A percentile compares a stretch with the other conserved stretches of the same genome.
Conservation (phyloP, 2,113 vertebrate species). For the Tauraco erythrolophus region DNA sequence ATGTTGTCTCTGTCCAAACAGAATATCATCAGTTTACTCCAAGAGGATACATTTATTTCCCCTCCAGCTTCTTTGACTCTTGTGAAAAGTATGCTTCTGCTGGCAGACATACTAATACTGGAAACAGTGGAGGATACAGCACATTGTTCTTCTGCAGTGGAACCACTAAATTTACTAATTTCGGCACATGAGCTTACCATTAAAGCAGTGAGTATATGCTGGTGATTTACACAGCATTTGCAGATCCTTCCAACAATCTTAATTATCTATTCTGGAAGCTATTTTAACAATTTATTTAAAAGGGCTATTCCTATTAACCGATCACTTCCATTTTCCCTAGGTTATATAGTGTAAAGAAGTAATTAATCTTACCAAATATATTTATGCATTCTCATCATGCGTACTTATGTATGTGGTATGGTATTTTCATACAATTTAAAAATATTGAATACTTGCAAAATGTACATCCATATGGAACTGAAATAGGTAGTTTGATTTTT, state of each 20-base stretch:
- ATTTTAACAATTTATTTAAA: background rate
- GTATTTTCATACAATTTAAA: background rate
- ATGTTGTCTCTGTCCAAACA: conserved; percentile 67
- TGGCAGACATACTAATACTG: conserved; percentile 74
- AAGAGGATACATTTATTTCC: conserved; percentile 72
- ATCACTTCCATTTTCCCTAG: background rate
- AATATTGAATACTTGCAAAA: background rate
- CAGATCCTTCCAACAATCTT: background rate
- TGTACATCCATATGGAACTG: background rate
- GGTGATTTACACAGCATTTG: background rate
- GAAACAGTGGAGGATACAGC: conserved; percentile 42
- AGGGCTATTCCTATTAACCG: background rate
- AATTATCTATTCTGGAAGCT: background rate
- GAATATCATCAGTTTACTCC: conserved; percentile 75
- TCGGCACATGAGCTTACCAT: conserved; percentile 73
- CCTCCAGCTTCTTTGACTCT: conserved; percentile 72
- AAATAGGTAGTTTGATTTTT: background rate
- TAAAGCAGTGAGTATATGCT: conserved; percentile 70
- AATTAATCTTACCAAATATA: background rate
- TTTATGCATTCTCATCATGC: background rate
- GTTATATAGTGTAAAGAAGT: background rate
- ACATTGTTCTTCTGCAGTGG: conserved; percentile 28
- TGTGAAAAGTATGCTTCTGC: conserved; percentile 74
- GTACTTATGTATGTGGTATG: background rate
- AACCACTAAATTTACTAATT: conserved; percentile 63